These are phyloP conservation scores for Nematolebias whitei DNA, from an alignment of 2,113 vertebrate species.

Conservation along the genomic window DNA sequence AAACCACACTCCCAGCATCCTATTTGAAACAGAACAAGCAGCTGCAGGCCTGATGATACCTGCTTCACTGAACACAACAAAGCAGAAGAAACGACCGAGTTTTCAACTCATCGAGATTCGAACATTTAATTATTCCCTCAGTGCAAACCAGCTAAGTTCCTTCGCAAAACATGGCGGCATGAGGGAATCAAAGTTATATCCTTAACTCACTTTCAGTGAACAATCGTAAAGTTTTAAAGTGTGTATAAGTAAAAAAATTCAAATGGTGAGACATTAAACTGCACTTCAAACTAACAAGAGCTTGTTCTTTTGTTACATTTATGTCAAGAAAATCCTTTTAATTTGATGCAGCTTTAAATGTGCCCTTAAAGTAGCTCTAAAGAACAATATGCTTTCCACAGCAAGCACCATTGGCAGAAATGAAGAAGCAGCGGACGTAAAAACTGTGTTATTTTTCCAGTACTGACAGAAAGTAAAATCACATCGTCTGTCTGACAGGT, in stretches of 20 bases:
- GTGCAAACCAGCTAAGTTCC: constrained; percentile 8
- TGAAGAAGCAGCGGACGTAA: too few species aligned
- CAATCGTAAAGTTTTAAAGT: constrained; percentile 13
- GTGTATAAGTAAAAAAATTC: constrained; percentile 3
- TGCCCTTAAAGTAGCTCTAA: too few species aligned
- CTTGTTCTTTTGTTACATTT: constrained; percentile 3
- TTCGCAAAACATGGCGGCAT: constrained; percentile 2
- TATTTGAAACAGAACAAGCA: constrained; percentile 23
- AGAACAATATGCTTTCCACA: too few species aligned
- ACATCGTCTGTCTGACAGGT: not conserved
- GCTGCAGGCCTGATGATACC: constrained; percentile 26
- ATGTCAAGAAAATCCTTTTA: constrained; percentile 10
- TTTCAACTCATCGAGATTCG: constrained; percentile 41
- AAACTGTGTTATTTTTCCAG: not conserved
- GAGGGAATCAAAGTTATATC: not conserved
- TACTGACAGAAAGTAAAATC: not conserved
- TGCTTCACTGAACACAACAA: constrained; percentile 14
- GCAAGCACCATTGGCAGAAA: too few species aligned
- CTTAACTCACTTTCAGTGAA: not conserved
- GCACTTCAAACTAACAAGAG: constrained; percentile 5
- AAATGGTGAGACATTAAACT: not conserved
- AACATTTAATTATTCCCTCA: constrained; percentile 39
- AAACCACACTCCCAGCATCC: constrained; percentile 13
- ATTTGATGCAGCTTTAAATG: not conserved
- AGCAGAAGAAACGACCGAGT: constrained; percentile 25